A percentile compares a stretch with the other conserved stretches of the same genome.
These are phyloP conservation scores for Empis stercorea DNA, from an alignment of 2,888 invertebrate genomes.

Conservation along the genomic window DNA sequence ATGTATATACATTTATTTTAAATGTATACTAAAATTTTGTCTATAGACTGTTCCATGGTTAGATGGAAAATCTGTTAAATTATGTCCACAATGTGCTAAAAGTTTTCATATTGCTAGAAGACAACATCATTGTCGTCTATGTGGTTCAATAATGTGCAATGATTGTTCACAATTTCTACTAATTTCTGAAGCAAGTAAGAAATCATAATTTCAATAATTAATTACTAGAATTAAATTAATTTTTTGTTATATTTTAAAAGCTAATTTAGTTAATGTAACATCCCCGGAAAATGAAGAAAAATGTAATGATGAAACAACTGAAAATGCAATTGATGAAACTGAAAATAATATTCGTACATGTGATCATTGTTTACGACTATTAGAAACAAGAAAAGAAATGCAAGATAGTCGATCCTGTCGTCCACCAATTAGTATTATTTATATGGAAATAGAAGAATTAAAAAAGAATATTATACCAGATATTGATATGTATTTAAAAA, in stretches of 20 bases:
- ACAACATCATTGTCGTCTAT: constrained; percentile 93
- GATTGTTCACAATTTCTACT: constrained; percentile 80
- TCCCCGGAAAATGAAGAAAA: constrained; percentile 21
- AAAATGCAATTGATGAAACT: constrained; percentile 12
- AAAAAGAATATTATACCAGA: constrained; percentile 62
- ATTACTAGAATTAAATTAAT: no score
- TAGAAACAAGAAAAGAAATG: constrained; percentile 63
- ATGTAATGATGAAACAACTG: not conserved
- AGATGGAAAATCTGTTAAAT: constrained; percentile 75
- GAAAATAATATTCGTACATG: constrained; percentile 56
- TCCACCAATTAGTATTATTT: constrained; percentile 66
- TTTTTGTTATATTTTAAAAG: constrained; percentile 12
- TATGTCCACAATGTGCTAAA: constrained; percentile 85
- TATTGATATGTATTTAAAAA: constrained; percentile 51
- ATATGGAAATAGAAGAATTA: constrained; percentile 64
- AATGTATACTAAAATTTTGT: no score
- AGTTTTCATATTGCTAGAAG: constrained; percentile 75
- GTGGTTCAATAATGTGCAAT: constrained; percentile 86
- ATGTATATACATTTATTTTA: no score
- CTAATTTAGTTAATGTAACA: constrained; percentile 28
- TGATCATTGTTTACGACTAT: constrained; percentile 63
- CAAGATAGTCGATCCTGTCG: constrained; percentile 71
- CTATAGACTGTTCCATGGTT: constrained; percentile 79
- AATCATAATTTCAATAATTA: no score
- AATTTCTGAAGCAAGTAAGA: constrained; percentile 63